These are phyloP conservation scores for Drosophila longiperda DNA, from an alignment of 2,888 invertebrate species.

Conservation along the genomic window DNA sequence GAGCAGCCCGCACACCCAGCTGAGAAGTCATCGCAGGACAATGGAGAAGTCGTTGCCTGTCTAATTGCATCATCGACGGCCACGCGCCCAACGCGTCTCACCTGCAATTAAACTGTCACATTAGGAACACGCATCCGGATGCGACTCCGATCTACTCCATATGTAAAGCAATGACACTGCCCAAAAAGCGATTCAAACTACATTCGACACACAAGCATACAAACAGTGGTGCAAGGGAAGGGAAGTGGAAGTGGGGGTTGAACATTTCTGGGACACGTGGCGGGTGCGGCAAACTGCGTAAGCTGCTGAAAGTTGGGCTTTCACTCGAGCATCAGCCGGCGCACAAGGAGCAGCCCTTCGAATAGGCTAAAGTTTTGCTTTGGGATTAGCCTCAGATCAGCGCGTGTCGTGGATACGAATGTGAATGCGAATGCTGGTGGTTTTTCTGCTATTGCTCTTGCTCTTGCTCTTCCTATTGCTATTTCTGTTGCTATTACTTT, in stretches of 20 bases:
- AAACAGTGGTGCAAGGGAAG: neutral
- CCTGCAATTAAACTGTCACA: conserved; percentile 84
- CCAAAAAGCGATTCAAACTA: conserved; percentile 72
- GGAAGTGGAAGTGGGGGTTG: neutral
- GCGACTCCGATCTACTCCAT: conserved; percentile 23
- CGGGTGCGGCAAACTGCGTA: conserved; percentile 38
- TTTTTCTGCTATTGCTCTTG: conserved; percentile 26
- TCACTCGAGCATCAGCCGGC: conserved; percentile 1
- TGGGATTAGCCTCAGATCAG: conserved; percentile 71
- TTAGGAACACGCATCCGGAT: conserved; percentile 59
- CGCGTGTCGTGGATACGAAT: conserved; percentile 58
- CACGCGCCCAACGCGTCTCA: conserved; percentile 77
- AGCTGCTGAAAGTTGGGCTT: conserved; percentile 53
- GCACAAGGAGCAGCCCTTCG: conserved; percentile 43
- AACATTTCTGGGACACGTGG: conserved; percentile 60
- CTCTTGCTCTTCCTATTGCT: conserved; percentile 10
- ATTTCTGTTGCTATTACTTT: conserved; percentile 8
- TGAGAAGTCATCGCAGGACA: conserved; percentile 75
- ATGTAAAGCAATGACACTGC: conserved; percentile 74
- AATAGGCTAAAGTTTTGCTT: conserved; percentile 71
- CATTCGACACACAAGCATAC: conserved; percentile 20
- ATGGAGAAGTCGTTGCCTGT: conserved; percentile 72
- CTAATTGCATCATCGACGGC: conserved; percentile 74
- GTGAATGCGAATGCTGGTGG: conserved; percentile 53
- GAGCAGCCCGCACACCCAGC: conserved; percentile 26